These are phyloP conservation scores for Scolopax mira DNA, from an alignment of 2,113 vertebrate genomes.

Conservation along the genomic window DNA sequence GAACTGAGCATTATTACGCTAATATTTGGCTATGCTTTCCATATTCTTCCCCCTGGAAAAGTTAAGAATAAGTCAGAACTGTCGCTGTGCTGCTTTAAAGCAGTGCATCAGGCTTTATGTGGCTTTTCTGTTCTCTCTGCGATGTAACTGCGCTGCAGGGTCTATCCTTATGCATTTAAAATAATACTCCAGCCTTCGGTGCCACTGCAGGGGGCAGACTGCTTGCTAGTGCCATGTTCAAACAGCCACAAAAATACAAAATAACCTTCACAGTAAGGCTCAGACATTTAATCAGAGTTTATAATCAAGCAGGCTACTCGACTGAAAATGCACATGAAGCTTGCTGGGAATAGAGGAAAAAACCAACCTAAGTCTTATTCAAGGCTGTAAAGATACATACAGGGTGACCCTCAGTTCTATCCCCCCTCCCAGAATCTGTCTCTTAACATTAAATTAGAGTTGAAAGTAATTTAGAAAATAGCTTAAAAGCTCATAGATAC, in stretches of 20 bases:
- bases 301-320: slow-evolving; percentile 9
- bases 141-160: not conserved
- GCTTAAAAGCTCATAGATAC: not conserved
- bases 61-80: not conserved
- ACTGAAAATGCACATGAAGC: not conserved
- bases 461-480: not conserved
- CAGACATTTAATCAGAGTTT: slow-evolving; percentile 10
- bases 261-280: slow-evolving; percentile 28
- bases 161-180: not conserved
- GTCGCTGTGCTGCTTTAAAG: not conserved
- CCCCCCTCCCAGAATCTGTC: not conserved
- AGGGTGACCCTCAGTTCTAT: not conserved
- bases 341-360: not conserved
- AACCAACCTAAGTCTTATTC: not conserved
- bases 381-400: not conserved
- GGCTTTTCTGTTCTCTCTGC: not conserved
- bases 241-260: not conserved
- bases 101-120: rapidly evolving
- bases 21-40: not conserved
- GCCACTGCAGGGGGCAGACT: not conserved
- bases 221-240: not conserved
- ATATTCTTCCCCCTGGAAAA: not conserved
- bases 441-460: not conserved
- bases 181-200: not conserved
- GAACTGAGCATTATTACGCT: not conserved